Evolutionary conservation across 2,888 invertebrate genomes (phyloP).

Genomic region (Eupithecia subfuscata): DNA sequence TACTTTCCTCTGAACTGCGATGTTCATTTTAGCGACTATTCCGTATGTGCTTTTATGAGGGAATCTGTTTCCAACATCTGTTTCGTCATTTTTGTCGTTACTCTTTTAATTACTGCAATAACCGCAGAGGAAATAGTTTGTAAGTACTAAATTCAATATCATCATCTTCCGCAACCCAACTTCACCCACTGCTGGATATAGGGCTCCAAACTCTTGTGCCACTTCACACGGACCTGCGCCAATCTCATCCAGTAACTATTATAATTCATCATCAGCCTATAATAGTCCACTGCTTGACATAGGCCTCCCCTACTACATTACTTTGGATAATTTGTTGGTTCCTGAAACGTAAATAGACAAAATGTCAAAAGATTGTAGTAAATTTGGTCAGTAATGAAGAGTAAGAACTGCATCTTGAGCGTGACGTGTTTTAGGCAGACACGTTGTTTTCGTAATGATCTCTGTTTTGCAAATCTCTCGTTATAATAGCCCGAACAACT

Average conservation of each 20-base stretch:
- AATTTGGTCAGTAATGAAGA: too few relatives aligned
- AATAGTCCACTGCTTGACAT: too few relatives aligned
- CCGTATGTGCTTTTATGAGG: slow-evolving; percentile 4
- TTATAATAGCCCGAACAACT: neutral
- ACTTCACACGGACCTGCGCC: neutral
- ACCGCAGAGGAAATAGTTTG: neutral
- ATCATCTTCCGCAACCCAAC: neutral
- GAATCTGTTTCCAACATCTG: slow-evolving; percentile 7
- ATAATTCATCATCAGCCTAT: too few relatives aligned
- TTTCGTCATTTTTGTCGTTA: neutral
- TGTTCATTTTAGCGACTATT: slow-evolving; percentile 17
- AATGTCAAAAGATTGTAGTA: neutral
- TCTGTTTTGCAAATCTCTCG: neutral
- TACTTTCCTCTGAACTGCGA: slow-evolving; percentile 11
- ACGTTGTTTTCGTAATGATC: neutral
- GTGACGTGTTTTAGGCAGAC: neutral
- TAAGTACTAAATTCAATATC: neutral
- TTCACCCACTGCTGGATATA: neutral
- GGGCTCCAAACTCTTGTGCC: neutral
- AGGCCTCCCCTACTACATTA: neutral
- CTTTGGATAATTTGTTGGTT: neutral
- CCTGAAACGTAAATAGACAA: neutral
- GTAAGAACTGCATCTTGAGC: neutral
- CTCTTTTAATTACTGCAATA: neutral
- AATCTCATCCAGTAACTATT: neutral